Evolutionary conservation across 2,113 vertebrate genomes (phyloP).

Genomic region (Edolisoma coerulescens): DNA sequence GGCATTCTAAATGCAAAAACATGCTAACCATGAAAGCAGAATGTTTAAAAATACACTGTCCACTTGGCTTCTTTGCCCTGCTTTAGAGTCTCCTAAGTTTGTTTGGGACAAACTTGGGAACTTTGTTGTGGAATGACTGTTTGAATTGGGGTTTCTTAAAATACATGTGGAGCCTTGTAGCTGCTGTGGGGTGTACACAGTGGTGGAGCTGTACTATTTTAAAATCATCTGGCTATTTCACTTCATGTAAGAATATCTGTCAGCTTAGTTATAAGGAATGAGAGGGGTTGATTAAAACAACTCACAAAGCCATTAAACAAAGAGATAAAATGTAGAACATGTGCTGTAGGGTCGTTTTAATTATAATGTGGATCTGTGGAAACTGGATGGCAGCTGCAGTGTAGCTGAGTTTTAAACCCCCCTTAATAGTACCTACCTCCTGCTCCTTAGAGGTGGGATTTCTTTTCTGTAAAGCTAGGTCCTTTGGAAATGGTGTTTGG

Average conservation of each 20-base stretch:
- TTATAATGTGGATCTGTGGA: not conserved
- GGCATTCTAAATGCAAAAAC: slow-evolving; percentile 69
- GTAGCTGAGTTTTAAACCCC: slow-evolving; percentile 4
- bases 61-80: slow-evolving; percentile 35
- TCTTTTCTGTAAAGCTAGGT: not conserved
- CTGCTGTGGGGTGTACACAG: slow-evolving; percentile 14
- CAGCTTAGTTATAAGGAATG: slow-evolving; percentile 29
- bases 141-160: slow-evolving; percentile 62
- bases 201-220: slow-evolving; percentile 39
- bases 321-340: slow-evolving; percentile 59
- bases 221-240: slow-evolving; percentile 43
- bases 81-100: slow-evolving; percentile 24
- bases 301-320: not conserved
- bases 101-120: slow-evolving; percentile 25
- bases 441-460: not conserved
- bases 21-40: slow-evolving; percentile 68
- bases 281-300: slow-evolving; percentile 53
- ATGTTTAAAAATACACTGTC: slow-evolving; percentile 59
- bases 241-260: slow-evolving; percentile 45
- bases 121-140: slow-evolving; percentile 50
- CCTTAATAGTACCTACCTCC: not conserved
- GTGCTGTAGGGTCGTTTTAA: slow-evolving; percentile 14
- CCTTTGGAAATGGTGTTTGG: slow-evolving; percentile 14
- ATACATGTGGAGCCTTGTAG: slow-evolving; percentile 48
- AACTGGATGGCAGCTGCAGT: not conserved